Evolutionary conservation across 2,888 invertebrate species (phyloP).

Genomic region (Bellardia bayeri): DNA sequence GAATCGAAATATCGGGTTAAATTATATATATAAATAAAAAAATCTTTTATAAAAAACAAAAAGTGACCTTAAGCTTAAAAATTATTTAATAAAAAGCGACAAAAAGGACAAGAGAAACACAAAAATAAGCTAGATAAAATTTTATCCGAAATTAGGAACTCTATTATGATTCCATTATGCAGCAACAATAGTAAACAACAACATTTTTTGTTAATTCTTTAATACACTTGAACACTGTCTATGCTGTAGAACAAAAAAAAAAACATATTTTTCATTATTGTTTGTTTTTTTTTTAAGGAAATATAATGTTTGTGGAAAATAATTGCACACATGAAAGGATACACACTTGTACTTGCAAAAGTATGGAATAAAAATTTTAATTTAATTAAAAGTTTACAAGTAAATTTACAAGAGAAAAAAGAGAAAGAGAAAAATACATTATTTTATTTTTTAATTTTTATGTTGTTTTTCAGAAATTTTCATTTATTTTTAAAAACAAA

Average conservation of each 20-base stretch:
- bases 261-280: neutral
- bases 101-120: too few relatives aligned
- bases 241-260: neutral
- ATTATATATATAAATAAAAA: too few relatives aligned
- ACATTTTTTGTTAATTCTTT: neutral
- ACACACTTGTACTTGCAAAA: neutral
- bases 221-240: conserved; percentile 8
- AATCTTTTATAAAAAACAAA: too few relatives aligned
- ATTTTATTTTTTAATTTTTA: neutral
- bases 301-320: conserved; percentile 1
- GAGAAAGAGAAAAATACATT: neutral
- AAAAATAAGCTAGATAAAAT: too few relatives aligned
- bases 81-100: too few relatives aligned
- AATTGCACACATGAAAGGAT: conserved; percentile 33
- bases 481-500: neutral
- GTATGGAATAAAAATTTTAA: neutral
- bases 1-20: too few relatives aligned
- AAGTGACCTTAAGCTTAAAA: too few relatives aligned
- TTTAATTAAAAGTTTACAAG: conserved; percentile 56
- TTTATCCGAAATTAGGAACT: too few relatives aligned
- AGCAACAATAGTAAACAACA: neutral
- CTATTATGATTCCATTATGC: conserved; percentile 5
- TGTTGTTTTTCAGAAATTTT: neutral
- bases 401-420: conserved; percentile 31
- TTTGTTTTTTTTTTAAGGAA: neutral